These are phyloP conservation scores for Gymnogyps californianus DNA, from an alignment of 2,113 vertebrate species.

Conservation along the genomic window DNA sequence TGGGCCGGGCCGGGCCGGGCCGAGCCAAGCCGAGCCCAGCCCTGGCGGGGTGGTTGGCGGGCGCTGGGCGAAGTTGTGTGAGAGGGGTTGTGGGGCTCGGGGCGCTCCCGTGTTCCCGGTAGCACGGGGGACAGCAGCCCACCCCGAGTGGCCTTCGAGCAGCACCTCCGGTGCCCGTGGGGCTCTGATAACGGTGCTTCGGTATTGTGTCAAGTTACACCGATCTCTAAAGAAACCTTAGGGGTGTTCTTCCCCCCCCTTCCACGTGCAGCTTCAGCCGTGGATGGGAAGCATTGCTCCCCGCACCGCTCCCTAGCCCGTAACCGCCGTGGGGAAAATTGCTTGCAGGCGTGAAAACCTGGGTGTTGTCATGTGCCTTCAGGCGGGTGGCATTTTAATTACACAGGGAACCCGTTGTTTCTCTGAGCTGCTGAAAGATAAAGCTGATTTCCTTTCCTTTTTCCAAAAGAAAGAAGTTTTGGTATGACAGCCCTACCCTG, in stretches of 20 bases:
- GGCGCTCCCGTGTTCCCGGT: too few relatives aligned
- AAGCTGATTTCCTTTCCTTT: background rate
- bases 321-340: background rate
- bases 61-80: background rate
- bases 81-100: background rate
- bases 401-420: background rate
- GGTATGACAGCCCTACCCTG: conserved; percentile 76
- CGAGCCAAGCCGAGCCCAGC: too few relatives aligned
- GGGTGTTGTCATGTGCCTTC: too few relatives aligned
- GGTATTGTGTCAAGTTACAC: too few relatives aligned
- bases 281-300: background rate
- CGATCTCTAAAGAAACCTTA: too few relatives aligned
- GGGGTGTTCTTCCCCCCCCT: too few relatives aligned
- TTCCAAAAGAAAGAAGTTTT: conserved; percentile 78
- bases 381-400: background rate
- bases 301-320: too few relatives aligned
- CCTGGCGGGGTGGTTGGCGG: background rate
- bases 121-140: too few relatives aligned
- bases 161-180: too few relatives aligned
- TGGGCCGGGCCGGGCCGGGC: background rate
- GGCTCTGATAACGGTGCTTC: too few relatives aligned
- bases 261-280: too few relatives aligned
- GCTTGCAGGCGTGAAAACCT: accelerated
- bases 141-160: too few relatives aligned
- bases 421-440: background rate